Evolutionary conservation across 2,113 vertebrate genomes (phyloP), one percentile per base, ranked within the genome.

Genomic region (Myocastor coypus): DNA sequence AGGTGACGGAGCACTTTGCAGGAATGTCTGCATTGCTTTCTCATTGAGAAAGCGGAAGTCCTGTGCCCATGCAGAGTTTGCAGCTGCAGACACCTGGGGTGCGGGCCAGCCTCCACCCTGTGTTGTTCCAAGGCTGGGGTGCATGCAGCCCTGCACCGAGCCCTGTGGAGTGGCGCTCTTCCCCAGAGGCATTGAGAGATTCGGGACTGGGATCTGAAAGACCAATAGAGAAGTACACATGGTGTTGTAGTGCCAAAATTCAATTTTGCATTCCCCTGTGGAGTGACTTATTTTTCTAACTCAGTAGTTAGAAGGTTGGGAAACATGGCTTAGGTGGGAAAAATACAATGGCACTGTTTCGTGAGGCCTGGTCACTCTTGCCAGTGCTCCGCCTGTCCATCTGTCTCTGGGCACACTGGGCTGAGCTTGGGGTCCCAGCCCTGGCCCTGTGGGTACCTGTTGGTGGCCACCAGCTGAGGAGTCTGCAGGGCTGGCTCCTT

Each of bases 201-300:
- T 92, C n/a, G 34, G 61, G 57, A 89, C 75, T 93, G 37, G 28
- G 88, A 83, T 91, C 63, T 93, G 69, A 93, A 73, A 90, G 40
- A 89, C 71, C 82, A 69, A 83, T 84, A 83, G 87, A 73, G 52
- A 93, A 84, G n/a, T 75, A 91, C 81, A 66, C 63, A 82, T 75
- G 83, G 57, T 69, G 34, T 73, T 28, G 92, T 85, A 93, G 94
- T 73, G 22, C 2, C 93, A 77, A 95, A 57, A 80, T 91, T 94
- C 57, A 94, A 1, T 95, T 97, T 95, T 95, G 12, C 46, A 75
- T 94, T n/a, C 11, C 37, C 32, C 19, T 82, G 28, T 30, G 30
- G 77, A 85, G 64, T 80, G 55, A 77, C 26, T 83, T 75, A 63
- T 75, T 12, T 3, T 55, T 59, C 37, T 61, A 42, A 12, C 3